Base-by-base conservation (phyloP, 2,797 vertebrate genomes). In the Diceros bicornis region DNA sequence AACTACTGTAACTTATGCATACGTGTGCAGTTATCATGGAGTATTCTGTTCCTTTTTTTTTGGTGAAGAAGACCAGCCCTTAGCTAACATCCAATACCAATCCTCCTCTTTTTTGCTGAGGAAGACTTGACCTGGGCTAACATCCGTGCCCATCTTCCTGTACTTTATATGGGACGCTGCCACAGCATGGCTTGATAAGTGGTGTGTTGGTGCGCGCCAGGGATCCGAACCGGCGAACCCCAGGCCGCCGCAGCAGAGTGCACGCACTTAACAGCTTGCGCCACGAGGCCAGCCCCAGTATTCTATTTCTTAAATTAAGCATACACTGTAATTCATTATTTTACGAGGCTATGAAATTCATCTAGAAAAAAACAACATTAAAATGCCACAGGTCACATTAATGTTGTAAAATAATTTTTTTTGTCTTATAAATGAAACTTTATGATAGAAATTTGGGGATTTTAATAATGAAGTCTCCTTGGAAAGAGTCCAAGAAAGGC, bases 251-350 rank as follows among this genome's bases (percentile, higher is more conserved):
- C 41, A 41, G 41, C 41, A 41, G 41, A 41, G 41, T 41, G 4
- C 41, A 41, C 4, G 4, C 41, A 41, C 4, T 41, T 41, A 41
- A 41, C 41, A 41, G 41, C 41, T 41, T 41, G 41, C 41, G 4
- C 41, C 41, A 41, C 41, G 4, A 41, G 41, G 41, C 41, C 41
- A 41, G 41, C 41, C 41, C 41, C 41, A 68, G 9, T 83, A 77
- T 81, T 92, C 29, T 92, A 62, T 59, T 93, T 82, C 66, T 94
- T 23, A 95, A 97, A 85, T 93, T 72, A 93, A 89, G 27, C 25
- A 57, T 88, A 23, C 1, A 66, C 4, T 13, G 4, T 32, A 90
- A 96, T 89, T 27, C 87, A 96, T 89, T 64, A 89, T 92, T 92
- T 78, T 77, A 14, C 91, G 62, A 97, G 16, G 13, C 27, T 82